Evolutionary conservation across 2,113 vertebrate species (phyloP).

Genomic region (Myanophis thanlyinensis): DNA sequence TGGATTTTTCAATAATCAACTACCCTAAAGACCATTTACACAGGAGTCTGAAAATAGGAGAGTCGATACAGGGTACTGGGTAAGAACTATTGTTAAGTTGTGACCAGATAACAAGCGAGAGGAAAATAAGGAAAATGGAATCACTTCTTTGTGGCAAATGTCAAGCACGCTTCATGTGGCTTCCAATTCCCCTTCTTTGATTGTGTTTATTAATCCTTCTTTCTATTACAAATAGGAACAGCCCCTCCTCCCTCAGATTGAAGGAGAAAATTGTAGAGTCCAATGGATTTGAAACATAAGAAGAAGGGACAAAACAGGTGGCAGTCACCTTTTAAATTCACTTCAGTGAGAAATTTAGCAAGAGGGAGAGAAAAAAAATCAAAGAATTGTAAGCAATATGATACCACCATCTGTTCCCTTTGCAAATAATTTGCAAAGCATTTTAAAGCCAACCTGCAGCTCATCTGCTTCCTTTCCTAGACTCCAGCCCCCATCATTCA

Average conservation of each 20-base stretch:
- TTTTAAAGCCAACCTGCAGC: background rate
- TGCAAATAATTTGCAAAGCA: background rate
- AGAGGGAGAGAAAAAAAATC: background rate
- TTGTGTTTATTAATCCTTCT: background rate
- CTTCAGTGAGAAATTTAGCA: background rate
- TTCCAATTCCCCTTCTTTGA: background rate
- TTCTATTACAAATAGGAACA: background rate
- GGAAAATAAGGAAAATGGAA: background rate
- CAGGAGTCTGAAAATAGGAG: background rate
- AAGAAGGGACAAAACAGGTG: background rate
- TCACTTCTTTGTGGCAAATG: background rate
- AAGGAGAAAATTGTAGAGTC: background rate
- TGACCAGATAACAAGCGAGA: background rate
- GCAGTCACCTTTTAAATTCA: background rate
- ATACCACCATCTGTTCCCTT: background rate
- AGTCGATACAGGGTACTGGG: too few relatives aligned
- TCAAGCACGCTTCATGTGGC: background rate
- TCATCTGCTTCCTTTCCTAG: background rate
- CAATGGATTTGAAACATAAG: background rate
- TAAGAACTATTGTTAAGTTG: background rate
- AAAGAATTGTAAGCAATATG: background rate
- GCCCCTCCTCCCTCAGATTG: background rate
- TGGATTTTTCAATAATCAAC: background rate
- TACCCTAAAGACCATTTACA: constrained; percentile 1
- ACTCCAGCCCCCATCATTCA: background rate